Base-by-base conservation (phyloP, 2,888 invertebrate genomes). In the Pycnomerus fuliginosus region DNA sequence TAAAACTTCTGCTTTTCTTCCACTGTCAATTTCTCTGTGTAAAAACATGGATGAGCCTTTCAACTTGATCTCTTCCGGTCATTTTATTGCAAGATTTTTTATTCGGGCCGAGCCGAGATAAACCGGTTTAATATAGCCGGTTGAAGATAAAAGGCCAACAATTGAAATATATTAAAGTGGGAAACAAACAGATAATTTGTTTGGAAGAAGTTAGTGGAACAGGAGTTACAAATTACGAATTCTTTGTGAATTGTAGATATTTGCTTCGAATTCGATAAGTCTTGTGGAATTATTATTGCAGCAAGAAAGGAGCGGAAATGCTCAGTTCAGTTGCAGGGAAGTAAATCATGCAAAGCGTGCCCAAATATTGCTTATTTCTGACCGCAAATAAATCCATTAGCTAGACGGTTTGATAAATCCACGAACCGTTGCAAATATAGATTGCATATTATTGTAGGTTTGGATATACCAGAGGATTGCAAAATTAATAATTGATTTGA, bases 131-230 rank as follows among this genome's bases (percentile, higher is more conserved):
- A 20, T 20, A 7, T 20, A 3, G 28, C 12, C 15, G 23, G 29
- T n/a, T 10, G 22, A 42, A 43, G 43, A 43, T 36, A 43, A 43
- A 42, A 36, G 25, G 43, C 32, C 20, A 27, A 30, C 41, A 41
- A 45, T 41, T 40, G 25, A 42, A 41, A 46, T 41, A 32, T 29
- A 41, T 42, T 46, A 46, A 40, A 46, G 36, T 42, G 41, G 30
- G 36, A 46, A 46, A 46, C 46, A 41, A n/a, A 36, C 37, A 46
- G 46, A 46, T 46, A 46, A 46, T 42, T 41, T 42, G 41, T 42
- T 37, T 34, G 24, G 36, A 31, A 39, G 46, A 36, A 36, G 46
- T 46, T 41, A 29, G 30, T 38, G 16, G 35, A 25, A 44, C 27
- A 41, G 25, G 34, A 29, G 36, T 44, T 27, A 44, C 37, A 37